Evolutionary conservation across 2,797 vertebrate species (phyloP).

Genomic region (Emydoidea blandingii): DNA sequence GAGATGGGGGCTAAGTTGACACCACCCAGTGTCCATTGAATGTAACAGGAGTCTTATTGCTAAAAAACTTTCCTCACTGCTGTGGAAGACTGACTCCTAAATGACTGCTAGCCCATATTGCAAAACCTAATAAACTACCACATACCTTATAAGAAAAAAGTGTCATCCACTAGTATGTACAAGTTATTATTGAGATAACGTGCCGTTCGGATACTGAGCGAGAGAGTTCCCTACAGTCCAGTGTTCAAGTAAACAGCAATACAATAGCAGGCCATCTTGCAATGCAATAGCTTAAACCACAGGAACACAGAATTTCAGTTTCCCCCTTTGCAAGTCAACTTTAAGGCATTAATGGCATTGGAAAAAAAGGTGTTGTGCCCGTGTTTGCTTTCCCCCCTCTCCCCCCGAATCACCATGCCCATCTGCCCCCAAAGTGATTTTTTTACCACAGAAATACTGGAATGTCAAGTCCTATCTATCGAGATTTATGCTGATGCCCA

Average conservation of each 20-base stretch:
- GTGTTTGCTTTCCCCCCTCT: neutral
- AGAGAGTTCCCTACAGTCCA: neutral
- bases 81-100: neutral
- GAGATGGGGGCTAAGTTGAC: neutral
- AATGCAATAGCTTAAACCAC: neutral
- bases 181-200: neutral
- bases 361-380: neutral
- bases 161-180: neutral
- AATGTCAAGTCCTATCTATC: neutral
- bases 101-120: neutral
- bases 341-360: neutral
- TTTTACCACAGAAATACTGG: neutral
- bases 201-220: neutral
- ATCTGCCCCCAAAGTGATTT: neutral
- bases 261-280: neutral
- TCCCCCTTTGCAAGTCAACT: neutral
- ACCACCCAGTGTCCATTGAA: neutral
- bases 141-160: neutral
- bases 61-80: neutral
- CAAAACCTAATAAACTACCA: neutral
- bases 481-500: neutral
- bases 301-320: neutral
- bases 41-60: neutral
- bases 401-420: neutral
- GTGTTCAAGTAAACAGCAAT: neutral